Conservation (phyloP, 2,113 vertebrate species). For the Erinaceus europaeus region DNA sequence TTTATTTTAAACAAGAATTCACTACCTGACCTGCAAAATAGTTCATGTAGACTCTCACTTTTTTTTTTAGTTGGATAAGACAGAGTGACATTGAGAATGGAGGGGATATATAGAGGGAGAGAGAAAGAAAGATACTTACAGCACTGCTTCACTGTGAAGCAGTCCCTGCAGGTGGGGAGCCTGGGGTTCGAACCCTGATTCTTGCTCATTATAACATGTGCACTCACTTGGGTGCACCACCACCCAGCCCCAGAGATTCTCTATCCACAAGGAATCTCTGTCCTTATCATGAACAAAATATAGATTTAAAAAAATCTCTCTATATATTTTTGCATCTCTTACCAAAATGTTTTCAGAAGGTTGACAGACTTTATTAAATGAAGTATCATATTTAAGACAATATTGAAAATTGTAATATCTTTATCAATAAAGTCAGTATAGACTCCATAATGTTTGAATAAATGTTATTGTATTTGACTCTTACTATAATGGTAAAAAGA, state of each 20-base stretch:
- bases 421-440: no score
- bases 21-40: neutral
- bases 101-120: no score
- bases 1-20: conserved; percentile 26
- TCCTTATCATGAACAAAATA: neutral
- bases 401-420: neutral
- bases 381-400: neutral
- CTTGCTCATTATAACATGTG: no score
- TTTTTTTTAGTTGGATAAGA: no score
- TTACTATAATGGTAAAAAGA: neutral
- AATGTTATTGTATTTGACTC: conserved; percentile 9
- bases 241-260: no score
- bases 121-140: no score
- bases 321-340: neutral
- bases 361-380: neutral
- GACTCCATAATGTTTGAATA: neutral
- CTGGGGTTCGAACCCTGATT: no score
- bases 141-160: no score
- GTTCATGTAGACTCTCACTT: no score
- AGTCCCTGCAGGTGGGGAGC: no score
- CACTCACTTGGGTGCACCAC: no score
- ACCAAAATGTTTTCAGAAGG: neutral
- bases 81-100: no score
- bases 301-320: neutral
- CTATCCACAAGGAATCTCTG: neutral